Conservation (phyloP, 2,888 invertebrate species). For the Stenichneumon culpator region DNA sequence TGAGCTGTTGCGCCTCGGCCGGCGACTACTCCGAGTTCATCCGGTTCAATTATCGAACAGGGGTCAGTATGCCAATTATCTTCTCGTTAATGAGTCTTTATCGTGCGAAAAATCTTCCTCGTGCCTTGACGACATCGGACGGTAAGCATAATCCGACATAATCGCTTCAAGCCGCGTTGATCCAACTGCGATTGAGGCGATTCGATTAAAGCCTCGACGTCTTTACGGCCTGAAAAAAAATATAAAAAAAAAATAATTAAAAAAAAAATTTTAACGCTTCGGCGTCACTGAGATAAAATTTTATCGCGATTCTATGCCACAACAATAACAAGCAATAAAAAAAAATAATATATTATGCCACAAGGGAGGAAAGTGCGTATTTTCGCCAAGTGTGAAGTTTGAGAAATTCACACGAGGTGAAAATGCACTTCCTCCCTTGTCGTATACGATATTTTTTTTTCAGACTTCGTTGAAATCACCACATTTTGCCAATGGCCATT, state of each 20-base stretch:
- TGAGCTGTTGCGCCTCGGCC: not conserved
- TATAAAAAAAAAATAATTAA: no score
- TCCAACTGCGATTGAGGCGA: no score
- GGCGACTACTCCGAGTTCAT: not conserved
- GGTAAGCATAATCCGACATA: not conserved
- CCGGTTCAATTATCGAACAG: constrained; percentile 33
- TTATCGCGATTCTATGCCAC: not conserved
- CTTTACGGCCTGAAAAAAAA: not conserved
- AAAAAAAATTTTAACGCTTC: no score
- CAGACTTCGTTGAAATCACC: no score
- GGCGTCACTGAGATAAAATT: not conserved
- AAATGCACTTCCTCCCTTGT: no score
- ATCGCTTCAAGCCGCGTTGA: not conserved
- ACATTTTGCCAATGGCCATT: no score
- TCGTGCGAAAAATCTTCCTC: constrained; percentile 3
- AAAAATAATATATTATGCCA: no score
- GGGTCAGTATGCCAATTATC: constrained; percentile 52
- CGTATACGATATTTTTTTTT: no score
- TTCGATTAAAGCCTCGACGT: no score
- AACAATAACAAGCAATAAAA: not conserved
- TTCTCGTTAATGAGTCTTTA: constrained; percentile 41
- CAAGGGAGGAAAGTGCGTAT: no score
- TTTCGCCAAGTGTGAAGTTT: no score
- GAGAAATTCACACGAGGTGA: no score
- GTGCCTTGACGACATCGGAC: not conserved